Evolutionary conservation across 2,888 invertebrate genomes (phyloP).

Genomic region (Herminia tarsipennalis): DNA sequence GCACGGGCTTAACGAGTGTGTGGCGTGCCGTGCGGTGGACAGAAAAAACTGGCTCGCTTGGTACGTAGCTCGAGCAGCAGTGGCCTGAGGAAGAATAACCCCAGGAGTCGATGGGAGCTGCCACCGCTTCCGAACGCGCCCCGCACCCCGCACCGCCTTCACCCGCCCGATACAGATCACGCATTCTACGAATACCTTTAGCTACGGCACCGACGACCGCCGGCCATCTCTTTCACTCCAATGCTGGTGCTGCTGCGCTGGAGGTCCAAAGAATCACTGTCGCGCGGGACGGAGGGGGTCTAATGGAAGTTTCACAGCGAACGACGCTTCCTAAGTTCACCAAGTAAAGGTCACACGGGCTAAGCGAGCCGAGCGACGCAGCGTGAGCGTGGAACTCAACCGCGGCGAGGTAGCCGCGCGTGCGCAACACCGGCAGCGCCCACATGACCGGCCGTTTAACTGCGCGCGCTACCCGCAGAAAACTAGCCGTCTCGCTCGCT

Average conservation of each 20-base stretch:
- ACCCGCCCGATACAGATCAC: conserved; percentile 84
- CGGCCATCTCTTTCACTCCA: conserved; percentile 79
- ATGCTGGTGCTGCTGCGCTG: conserved; percentile 66
- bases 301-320: conserved; percentile 82
- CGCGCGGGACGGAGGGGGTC: conserved; percentile 76
- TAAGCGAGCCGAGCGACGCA: conserved; percentile 80
- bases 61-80: conserved; percentile 84
- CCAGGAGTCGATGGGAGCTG: conserved; percentile 86
- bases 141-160: conserved; percentile 71
- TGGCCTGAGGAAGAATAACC: conserved; percentile 87
- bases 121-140: conserved; percentile 85
- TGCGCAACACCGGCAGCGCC: conserved; percentile 85
- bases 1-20: conserved; percentile 87
- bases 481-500: conserved; percentile 60
- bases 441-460: conserved; percentile 81
- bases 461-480: conserved; percentile 62
- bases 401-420: conserved; percentile 80
- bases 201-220: conserved; percentile 74
- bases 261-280: conserved; percentile 62
- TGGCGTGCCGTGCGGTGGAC: conserved; percentile 86
- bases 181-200: conserved; percentile 85
- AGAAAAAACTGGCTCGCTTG: conserved; percentile 87
- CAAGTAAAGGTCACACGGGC: conserved; percentile 83
- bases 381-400: conserved; percentile 80
- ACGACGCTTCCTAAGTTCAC: conserved; percentile 85